phyloP scores from a whole-genome alignment of 2,888 invertebrate species.

The Erannis defoliaria region DNA sequence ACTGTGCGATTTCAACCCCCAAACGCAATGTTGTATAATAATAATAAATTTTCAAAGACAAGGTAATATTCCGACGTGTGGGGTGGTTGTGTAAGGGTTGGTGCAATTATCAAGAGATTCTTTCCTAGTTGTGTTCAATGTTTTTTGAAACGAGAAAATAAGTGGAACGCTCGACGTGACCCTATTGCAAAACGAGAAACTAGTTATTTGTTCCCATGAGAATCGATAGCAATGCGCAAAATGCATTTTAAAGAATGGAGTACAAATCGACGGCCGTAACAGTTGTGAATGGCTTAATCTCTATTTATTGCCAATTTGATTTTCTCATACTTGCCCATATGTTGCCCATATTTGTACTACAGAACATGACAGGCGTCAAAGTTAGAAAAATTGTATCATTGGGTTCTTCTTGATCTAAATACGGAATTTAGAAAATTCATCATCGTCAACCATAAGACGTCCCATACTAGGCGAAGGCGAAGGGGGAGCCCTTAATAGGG shows the following conservation, averaged over 20 bases:
- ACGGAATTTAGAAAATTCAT: too few species aligned
- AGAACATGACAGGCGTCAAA: slow-evolving; percentile 1
- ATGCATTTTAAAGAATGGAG: slow-evolving; percentile 39
- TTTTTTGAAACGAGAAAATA: slow-evolving; percentile 47
- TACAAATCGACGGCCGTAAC: slow-evolving; percentile 34
- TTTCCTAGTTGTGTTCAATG: slow-evolving; percentile 54
- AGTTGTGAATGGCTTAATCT: slow-evolving; percentile 27
- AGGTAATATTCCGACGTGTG: slow-evolving; percentile 68
- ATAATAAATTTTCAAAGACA: slow-evolving; percentile 83
- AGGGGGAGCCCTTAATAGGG: too few species aligned
- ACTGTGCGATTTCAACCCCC: slow-evolving; percentile 73
- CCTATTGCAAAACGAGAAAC: slow-evolving; percentile 31
- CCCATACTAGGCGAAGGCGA: too few species aligned
- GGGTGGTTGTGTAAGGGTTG: slow-evolving; percentile 68
- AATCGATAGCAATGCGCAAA: slow-evolving; percentile 42
- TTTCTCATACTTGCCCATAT: too few species aligned
- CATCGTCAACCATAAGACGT: too few species aligned
- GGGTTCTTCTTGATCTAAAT: too few species aligned
- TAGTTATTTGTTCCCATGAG: slow-evolving; percentile 42
- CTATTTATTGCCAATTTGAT: neutral
- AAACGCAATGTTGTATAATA: slow-evolving; percentile 80
- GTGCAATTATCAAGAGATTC: slow-evolving; percentile 70
- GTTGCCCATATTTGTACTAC: too few species aligned
- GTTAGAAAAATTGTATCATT: too few species aligned
- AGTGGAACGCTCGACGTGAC: slow-evolving; percentile 30